These are phyloP conservation scores for Drosophila acutilabella DNA, from an alignment of 2,888 invertebrate genomes.

Conservation along the genomic window DNA sequence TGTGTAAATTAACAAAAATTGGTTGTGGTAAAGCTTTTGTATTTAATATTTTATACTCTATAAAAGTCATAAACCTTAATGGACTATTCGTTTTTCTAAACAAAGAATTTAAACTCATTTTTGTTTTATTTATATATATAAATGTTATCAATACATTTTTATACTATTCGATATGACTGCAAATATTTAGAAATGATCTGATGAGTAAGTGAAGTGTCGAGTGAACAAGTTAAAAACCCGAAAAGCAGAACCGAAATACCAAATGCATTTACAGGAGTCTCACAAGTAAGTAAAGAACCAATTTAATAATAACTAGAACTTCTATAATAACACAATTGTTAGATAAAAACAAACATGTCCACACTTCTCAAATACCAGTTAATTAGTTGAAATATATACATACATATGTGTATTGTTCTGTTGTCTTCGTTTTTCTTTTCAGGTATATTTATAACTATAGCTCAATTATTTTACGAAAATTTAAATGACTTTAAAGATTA, in stretches of 20 bases:
- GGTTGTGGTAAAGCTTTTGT: background rate
- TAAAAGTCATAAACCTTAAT: background rate
- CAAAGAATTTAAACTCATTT: background rate
- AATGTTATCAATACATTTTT: background rate
- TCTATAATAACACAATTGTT: background rate
- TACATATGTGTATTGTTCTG: too few species aligned
- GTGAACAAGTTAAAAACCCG: background rate
- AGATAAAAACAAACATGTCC: background rate
- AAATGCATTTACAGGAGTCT: conserved; percentile 69
- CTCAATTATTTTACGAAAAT: too few species aligned
- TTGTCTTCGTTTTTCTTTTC: too few species aligned
- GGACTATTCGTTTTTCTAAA: too few species aligned
- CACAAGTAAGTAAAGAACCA: conserved; percentile 46
- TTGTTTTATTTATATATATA: background rate
- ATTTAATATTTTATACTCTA: background rate
- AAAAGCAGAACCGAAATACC: background rate
- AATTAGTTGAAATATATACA: too few species aligned
- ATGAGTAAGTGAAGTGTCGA: conserved; percentile 5
- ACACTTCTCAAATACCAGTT: too few species aligned
- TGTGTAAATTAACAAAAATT: conserved; percentile 3
- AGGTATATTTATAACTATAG: too few species aligned
- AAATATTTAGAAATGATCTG: conserved; percentile 7
- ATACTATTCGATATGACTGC: background rate
- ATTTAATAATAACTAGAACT: background rate
- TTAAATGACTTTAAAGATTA: too few species aligned